phyloP scores from a whole-genome alignment of 2,797 vertebrate genomes.

The Sparus aurata region DNA sequence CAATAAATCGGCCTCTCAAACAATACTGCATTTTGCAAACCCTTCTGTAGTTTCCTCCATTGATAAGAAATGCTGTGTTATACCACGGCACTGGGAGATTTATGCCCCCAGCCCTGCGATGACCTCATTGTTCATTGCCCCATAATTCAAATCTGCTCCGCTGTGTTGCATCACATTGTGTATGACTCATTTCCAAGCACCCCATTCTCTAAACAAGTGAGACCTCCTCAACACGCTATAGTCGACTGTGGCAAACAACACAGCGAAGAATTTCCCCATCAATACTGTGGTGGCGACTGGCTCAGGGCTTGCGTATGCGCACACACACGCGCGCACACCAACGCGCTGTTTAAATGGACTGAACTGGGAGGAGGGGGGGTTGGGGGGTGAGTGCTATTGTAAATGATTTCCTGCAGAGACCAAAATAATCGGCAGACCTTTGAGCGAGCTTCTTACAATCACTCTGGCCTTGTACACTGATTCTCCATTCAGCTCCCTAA shows the following conservation, averaged over 20 bases:
- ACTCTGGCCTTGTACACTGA: constrained; percentile 77
- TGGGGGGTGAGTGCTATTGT: constrained; percentile 73
- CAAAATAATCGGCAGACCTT: constrained; percentile 84
- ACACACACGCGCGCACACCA: background rate
- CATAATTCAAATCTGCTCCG: constrained; percentile 83
- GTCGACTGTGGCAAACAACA: constrained; percentile 46
- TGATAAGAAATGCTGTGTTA: constrained; percentile 76
- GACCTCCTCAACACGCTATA: constrained; percentile 50
- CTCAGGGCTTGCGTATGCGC: constrained; percentile 44
- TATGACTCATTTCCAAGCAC: constrained; percentile 78
- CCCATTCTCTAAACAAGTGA: constrained; percentile 72
- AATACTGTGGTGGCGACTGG: constrained; percentile 44
- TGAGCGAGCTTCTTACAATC: constrained; percentile 81
- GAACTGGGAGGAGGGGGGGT: constrained; percentile 34
- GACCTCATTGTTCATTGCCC: constrained; percentile 85
- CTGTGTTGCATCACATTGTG: constrained; percentile 81
- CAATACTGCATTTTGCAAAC: constrained; percentile 66
- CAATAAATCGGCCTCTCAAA: constrained; percentile 53
- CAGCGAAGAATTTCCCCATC: constrained; percentile 61
- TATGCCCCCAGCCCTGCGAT: constrained; percentile 77
- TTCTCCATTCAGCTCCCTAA: constrained; percentile 72
- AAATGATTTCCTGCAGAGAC: constrained; percentile 82
- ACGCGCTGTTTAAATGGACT: constrained; percentile 64
- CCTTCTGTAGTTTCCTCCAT: constrained; percentile 68
- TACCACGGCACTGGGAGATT: constrained; percentile 67